These are phyloP conservation scores for Pinctada fucata DNA, from an alignment of 2,888 invertebrate species.

Conservation along the genomic window DNA sequence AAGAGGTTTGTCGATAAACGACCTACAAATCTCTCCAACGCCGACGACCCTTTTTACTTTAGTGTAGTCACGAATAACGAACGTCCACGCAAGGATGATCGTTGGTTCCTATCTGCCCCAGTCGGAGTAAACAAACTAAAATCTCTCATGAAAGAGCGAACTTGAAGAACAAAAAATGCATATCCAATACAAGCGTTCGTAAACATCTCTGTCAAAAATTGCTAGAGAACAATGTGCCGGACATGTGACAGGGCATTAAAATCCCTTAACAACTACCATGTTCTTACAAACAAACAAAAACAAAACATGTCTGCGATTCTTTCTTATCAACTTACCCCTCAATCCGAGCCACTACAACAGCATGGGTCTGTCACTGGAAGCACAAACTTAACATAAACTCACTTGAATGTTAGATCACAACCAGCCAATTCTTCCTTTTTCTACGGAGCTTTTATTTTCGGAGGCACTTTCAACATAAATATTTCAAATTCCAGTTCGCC, in stretches of 20 bases:
- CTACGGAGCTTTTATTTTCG: no score
- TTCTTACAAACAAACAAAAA: not conserved
- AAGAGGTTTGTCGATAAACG: not conserved
- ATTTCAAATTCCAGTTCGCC: no score
- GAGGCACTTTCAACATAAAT: no score
- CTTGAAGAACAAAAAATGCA: not conserved
- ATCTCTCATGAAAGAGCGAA: not conserved
- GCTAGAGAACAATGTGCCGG: slow-evolving; percentile 4
- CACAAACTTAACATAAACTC: no score
- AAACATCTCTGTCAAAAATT: slow-evolving; percentile 7
- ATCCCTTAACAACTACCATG: slow-evolving; percentile 10
- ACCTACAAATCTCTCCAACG: not conserved
- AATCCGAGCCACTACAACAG: no score
- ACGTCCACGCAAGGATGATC: no score
- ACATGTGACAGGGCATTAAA: not conserved
- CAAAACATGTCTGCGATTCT: not conserved
- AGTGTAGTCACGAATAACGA: not conserved
- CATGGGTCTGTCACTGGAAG: no score
- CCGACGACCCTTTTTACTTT: slow-evolving; percentile 5
- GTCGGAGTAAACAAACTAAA: not conserved
- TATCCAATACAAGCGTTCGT: not conserved
- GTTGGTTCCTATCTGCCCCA: no score
- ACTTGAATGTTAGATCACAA: no score
- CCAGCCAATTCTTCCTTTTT: no score
- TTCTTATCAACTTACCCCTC: not conserved